phyloP scores from a whole-genome alignment of 2,797 vertebrate genomes.

The Anguilla anguilla region DNA sequence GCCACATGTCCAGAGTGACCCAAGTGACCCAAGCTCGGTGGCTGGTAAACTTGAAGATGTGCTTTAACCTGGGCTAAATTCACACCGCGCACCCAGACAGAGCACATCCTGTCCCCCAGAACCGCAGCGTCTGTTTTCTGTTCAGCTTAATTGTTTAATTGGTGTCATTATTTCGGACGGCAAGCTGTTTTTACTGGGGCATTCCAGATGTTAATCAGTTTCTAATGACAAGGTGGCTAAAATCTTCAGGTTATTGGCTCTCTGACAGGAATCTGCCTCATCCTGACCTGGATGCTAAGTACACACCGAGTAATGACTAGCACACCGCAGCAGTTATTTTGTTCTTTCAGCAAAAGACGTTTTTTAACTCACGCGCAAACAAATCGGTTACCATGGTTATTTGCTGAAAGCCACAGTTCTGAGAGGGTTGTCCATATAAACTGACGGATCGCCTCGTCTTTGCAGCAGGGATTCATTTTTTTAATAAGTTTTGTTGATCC shows the following conservation, averaged over 20 bases:
- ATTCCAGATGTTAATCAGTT: neutral
- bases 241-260: neutral
- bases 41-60: neutral
- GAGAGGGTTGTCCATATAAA: neutral
- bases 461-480: neutral
- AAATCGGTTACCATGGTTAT: neutral
- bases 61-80: neutral
- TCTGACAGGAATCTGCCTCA: neutral
- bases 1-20: neutral
- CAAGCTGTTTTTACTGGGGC: neutral
- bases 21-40: too few relatives aligned
- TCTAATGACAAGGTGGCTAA: neutral
- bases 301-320: neutral
- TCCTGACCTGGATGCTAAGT: constrained; percentile 11
- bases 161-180: neutral
- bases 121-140: neutral
- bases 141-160: constrained; percentile 3
- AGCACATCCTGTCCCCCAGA: neutral
- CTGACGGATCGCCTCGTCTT: neutral
- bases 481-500: neutral
- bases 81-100: neutral
- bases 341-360: neutral
- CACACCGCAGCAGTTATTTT: neutral
- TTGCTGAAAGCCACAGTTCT: neutral
- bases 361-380: neutral